A percentile compares a stretch with the other conserved stretches of the same genome.
Conservation (phyloP, 2,888 invertebrate genomes). For the Ferrisia virgata region DNA sequence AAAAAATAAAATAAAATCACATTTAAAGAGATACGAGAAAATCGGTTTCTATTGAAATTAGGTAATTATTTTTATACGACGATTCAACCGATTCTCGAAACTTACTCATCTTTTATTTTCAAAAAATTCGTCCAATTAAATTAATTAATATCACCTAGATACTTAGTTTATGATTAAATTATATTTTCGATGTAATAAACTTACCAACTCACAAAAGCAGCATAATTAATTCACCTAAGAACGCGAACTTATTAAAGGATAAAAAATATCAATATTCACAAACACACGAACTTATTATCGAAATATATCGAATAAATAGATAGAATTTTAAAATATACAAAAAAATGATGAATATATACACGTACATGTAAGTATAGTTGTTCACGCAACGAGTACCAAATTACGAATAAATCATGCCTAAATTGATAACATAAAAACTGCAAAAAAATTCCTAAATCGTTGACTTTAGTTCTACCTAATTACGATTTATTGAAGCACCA, state of each 20-base stretch:
- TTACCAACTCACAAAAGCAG: background rate
- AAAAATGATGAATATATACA: background rate
- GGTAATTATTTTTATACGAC: too few relatives aligned
- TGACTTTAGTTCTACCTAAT: background rate
- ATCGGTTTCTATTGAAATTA: too few relatives aligned
- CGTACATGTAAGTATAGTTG: background rate
- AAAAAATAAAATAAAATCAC: too few relatives aligned
- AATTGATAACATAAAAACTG: background rate
- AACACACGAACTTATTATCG: constrained; percentile 7
- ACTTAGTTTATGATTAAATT: too few relatives aligned
- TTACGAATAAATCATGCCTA: background rate
- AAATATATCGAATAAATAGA: constrained; percentile 9
- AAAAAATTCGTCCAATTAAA: too few relatives aligned
- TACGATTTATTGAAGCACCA: background rate
- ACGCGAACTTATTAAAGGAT: background rate
- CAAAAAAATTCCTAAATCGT: background rate
- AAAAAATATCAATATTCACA: constrained; percentile 6
- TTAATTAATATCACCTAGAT: too few relatives aligned
- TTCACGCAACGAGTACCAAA: background rate
- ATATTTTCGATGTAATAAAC: too few relatives aligned
- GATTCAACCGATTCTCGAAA: too few relatives aligned
- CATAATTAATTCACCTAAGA: background rate
- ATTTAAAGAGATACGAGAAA: too few relatives aligned
- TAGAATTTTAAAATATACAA: constrained; percentile 17
- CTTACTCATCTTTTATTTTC: too few relatives aligned